A percentile compares a stretch with the other conserved stretches of the same genome.
phyloP scores from a whole-genome alignment of 2,797 vertebrate genomes.

The Erethizon dorsatum region DNA sequence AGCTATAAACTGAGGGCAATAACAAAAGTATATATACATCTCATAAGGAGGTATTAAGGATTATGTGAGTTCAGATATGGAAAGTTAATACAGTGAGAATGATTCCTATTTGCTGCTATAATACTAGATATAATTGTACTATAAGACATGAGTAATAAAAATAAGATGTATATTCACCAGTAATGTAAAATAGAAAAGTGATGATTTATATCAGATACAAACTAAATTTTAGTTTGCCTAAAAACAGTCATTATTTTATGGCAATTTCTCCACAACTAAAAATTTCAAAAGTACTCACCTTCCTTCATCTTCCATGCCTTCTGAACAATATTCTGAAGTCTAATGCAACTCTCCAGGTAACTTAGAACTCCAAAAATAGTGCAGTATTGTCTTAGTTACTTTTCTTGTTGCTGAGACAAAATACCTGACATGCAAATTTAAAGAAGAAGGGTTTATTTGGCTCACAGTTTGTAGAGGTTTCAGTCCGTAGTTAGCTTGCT shows the following conservation, averaged over 20 bases:
- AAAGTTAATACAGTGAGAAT: background rate
- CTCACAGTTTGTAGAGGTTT: background rate
- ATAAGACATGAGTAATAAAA: background rate
- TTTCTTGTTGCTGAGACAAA: background rate
- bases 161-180: background rate
- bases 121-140: background rate
- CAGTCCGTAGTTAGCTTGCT: background rate
- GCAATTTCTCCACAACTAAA: background rate
- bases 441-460: background rate
- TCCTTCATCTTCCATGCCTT: background rate
- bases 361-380: background rate
- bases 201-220: background rate
- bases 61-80: background rate
- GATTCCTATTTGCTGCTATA: background rate
- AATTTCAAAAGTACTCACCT: conserved; percentile 50
- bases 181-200: conserved; percentile 5
- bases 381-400: background rate
- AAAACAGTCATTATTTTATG: background rate
- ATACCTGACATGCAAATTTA: background rate
- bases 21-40: background rate
- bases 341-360: conserved; percentile 63
- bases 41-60: background rate
- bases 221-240: conserved; percentile 8
- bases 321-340: background rate
- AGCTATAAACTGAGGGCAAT: background rate